Evolutionary conservation across 92 coral and sea anemone species (phyloP), one percentile per base, ranked within the genome.

Genomic region (Porites lobata): DNA sequence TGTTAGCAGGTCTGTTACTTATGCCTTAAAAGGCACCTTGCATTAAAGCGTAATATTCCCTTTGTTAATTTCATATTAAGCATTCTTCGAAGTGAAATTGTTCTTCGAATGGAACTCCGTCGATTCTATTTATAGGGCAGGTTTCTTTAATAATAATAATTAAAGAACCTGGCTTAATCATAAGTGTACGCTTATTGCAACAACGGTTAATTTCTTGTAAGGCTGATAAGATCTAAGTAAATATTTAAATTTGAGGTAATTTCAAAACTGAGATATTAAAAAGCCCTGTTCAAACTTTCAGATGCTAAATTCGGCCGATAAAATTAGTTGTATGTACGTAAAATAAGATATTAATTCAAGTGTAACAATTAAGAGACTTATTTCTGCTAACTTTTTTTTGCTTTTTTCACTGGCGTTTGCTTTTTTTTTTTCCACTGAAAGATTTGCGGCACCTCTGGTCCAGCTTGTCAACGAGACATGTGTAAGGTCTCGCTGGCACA

Each of bases 221-320:
- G 3, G 17, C 78, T 29, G 77, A 82, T 82, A 59, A 82, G 29
- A 70, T 82, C 56, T 56, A n/a, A 17, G 57, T 38, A 32, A 82
- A 82, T 82, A 57, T 58, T 70, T 32, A n/a, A 38, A 7, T 20
- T 32, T 82, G 58, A 82, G 18, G n/a, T 57, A 32, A 71, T n/a
- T 32, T 53, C 53, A 38, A 38, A 69, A 56, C 22, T 69, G 51
- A 10, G 19, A 57, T 71, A 82, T 82, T 70, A 26, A 59, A 57
- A 59, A 9, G 17, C 58, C 54, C 47, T 38, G 47, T 38, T 38
- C 47, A 38, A 38, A 56, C 61, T 56, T 56, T 10, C 11, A 56
- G 61, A 56, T 56, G 15, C 15, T 2, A 56, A 53, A 72, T 15
- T 19, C n/a, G 9, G 62, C 62, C 6, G 53, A 43, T 19, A 54